Base-by-base conservation (phyloP, 2,888 invertebrate species). In the Spicauda simplicius region DNA sequence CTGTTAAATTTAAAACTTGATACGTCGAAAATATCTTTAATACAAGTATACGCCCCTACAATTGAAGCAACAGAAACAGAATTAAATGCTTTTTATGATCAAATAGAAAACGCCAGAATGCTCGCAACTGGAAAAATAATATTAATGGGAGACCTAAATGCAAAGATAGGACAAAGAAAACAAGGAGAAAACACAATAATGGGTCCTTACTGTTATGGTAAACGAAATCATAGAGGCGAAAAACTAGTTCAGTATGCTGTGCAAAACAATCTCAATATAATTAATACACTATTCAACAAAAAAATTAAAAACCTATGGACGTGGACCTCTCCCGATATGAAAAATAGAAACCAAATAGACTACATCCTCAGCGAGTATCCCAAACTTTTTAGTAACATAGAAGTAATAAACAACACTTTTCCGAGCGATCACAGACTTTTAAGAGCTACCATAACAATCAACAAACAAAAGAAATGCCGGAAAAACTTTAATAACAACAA, bases 221-320 rank as follows among this genome's bases (percentile, higher is more conserved):
- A 33, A 33, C 33, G 7, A 54, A 54, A 54, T 7, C 12, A 14
- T 14, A 54, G 54, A 30, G 30, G 30, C 1, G 20, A 54, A 30
- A 12, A 7, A n/a, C 54, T 54, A 30, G 5, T 54, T 2, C 14
- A 54, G 7, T 30, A 54, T 54, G 25, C 54, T 5, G 3, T 30
- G 30, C 54, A 54, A 30, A n/a, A 54, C 12, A 54, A 54, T 30
- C 7, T 54, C 20, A n/a, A 25, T n/a, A 54, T 54, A 30, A 54
- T 54, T n/a, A 54, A 54, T n/a, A 54, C 54, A 54, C 0, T 54
- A 0, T 54, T 54, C n/a, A 54, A 54, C 10, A 54, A 54, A 25
- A 54, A 54, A 2, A 12, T n/a, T 6, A 54, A 54, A 25, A 54
- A 20, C 73, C 74, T 3, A 76, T 73, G 4, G 71, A 61, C 67